These are phyloP conservation scores for Neodiprion fabricii DNA, from an alignment of 1,140 invertebrate genomes.

Conservation along the genomic window DNA sequence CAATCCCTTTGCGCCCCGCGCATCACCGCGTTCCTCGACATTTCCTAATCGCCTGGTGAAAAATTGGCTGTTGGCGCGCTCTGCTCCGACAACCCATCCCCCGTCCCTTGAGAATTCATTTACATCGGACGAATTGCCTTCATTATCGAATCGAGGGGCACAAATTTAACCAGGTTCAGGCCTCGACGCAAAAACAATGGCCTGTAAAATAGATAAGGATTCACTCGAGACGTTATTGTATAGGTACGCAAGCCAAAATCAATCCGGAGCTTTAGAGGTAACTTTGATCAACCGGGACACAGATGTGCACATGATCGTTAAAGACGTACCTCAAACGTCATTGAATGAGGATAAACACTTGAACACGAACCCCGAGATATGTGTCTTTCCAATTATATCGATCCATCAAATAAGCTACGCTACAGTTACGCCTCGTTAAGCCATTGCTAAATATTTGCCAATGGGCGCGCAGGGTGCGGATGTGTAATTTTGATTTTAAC, in stretches of 20 bases:
- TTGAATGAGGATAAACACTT: too few species aligned
- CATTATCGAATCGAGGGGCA: slow-evolving; percentile 3
- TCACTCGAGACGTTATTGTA: neutral
- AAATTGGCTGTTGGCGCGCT: slow-evolving; percentile 3
- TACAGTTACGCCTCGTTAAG: too few species aligned
- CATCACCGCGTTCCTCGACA: neutral
- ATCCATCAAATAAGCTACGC: too few species aligned
- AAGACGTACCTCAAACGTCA: too few species aligned
- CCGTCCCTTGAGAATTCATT: slow-evolving; percentile 25
- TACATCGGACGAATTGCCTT: slow-evolving; percentile 25
- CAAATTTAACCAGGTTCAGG: neutral
- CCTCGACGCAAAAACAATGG: neutral
- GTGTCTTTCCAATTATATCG: too few species aligned
- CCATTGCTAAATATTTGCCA: too few species aligned
- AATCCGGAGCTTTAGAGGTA: neutral
- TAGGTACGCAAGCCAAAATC: neutral
- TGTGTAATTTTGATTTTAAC: too few species aligned
- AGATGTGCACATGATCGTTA: too few species aligned
- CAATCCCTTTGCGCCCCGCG: slow-evolving; percentile 34
- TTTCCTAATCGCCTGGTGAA: neutral
- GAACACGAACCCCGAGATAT: too few species aligned
- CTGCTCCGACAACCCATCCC: slow-evolving; percentile 19
- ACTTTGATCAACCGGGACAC: too few species aligned
- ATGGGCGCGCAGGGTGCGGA: too few species aligned
- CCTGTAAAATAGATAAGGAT: neutral